Conservation (phyloP, 2,113 vertebrate species). For the Phaethon lepturus region DNA sequence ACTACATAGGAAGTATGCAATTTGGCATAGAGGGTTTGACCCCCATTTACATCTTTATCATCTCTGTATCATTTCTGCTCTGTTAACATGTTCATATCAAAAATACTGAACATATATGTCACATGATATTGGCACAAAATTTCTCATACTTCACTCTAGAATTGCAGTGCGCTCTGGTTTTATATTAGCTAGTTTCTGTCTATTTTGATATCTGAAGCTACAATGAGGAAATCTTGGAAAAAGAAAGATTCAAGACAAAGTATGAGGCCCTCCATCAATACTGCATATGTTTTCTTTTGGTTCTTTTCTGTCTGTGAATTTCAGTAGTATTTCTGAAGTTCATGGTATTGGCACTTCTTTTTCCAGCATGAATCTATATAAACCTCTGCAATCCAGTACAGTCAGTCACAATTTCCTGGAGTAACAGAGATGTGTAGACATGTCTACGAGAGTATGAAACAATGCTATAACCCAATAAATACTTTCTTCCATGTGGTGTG, state of each 20-base stretch:
- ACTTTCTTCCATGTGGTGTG: background rate
- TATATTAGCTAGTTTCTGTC: background rate
- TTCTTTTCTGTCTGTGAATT: background rate
- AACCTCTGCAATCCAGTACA: background rate
- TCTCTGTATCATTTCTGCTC: background rate
- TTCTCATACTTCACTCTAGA: background rate
- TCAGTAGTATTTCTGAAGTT: background rate
- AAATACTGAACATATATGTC: background rate
- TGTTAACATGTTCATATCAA: background rate
- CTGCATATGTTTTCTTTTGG: background rate
- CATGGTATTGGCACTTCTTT: background rate
- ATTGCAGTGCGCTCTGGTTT: background rate
- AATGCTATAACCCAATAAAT: background rate
- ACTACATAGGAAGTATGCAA: background rate
- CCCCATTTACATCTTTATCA: background rate
- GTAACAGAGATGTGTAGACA: background rate
- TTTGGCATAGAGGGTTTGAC: background rate
- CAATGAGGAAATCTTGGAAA: background rate
- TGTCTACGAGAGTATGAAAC: background rate
- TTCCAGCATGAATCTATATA: background rate
- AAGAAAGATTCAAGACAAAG: background rate
- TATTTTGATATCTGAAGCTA: background rate
- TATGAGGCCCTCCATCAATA: background rate
- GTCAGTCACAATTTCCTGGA: background rate
- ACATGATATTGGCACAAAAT: background rate